These are phyloP conservation scores for Lasioglossum malachurum DNA, from an alignment of 2,888 invertebrate genomes.

Conservation along the genomic window DNA sequence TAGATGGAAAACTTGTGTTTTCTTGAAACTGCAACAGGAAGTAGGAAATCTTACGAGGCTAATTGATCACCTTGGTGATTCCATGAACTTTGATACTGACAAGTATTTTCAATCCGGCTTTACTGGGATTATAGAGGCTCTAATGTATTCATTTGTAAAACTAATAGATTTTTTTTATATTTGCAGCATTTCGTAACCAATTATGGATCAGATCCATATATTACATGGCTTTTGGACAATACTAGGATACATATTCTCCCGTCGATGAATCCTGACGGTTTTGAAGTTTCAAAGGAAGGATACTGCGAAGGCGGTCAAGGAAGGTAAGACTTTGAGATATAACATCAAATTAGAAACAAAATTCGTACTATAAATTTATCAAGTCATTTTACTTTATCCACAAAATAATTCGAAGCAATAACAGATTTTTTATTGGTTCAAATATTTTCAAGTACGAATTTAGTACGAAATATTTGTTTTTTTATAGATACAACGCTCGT, in stretches of 20 bases:
- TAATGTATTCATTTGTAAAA: neutral
- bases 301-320: constrained; percentile 95
- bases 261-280: constrained; percentile 99
- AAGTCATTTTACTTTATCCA: neutral
- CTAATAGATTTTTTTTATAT: constrained; percentile 13
- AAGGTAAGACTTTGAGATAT: constrained; percentile 86
- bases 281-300: constrained; percentile 95
- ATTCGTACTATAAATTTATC: neutral
- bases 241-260: constrained; percentile 99
- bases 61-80: neutral
- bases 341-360: neutral
- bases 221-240: constrained; percentile 96
- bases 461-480: neutral
- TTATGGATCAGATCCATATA: constrained; percentile 93
- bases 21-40: neutral
- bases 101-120: neutral
- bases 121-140: neutral
- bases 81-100: neutral
- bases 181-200: constrained; percentile 93
- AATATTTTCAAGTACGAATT: neutral
- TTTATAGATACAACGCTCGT: constrained; percentile 92
- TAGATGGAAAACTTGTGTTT: neutral
- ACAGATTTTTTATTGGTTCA: neutral
- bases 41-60: neutral
- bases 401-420: neutral